Percentiles rank a stretch among this genome's conserved stretches.
phyloP scores from a whole-genome alignment of 2,113 vertebrate genomes.

The Phasianus colchicus region DNA sequence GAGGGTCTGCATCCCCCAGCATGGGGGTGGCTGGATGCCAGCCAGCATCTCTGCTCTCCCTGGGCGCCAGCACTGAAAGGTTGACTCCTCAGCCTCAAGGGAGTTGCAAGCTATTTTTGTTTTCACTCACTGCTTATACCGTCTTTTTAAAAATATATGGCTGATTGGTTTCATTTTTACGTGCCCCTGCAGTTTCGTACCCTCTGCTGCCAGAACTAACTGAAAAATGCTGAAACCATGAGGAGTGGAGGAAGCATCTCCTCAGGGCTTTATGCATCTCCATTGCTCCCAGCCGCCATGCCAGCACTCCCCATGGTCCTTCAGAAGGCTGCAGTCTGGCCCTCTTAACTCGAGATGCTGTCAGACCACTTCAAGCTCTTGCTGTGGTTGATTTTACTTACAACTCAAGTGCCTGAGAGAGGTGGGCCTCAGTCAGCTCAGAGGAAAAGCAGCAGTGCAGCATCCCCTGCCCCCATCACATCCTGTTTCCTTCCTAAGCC shows the following conservation, averaged over 20 bases:
- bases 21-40: not conserved
- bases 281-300: not conserved
- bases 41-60: not conserved
- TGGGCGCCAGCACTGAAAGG: not conserved
- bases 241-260: not conserved
- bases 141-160: not conserved
- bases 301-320: not conserved
- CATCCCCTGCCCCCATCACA: not conserved
- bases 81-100: not conserved
- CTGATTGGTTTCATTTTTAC: slow-evolving; percentile 51
- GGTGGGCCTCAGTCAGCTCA: accelerated
- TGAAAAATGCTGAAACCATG: slow-evolving; percentile 9
- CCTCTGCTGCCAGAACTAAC: not conserved
- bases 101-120: not conserved
- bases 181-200: slow-evolving; percentile 18
- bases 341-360: not conserved
- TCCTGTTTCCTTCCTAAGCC: not conserved
- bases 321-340: not conserved
- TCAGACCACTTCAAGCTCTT: not conserved
- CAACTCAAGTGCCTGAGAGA: not conserved
- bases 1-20: not conserved
- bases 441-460: not conserved
- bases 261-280: not conserved
- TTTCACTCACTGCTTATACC: not conserved
- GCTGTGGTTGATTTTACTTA: not conserved